phyloP scores from a whole-genome alignment of 2,888 invertebrate species.

The Cybosia mesomella region DNA sequence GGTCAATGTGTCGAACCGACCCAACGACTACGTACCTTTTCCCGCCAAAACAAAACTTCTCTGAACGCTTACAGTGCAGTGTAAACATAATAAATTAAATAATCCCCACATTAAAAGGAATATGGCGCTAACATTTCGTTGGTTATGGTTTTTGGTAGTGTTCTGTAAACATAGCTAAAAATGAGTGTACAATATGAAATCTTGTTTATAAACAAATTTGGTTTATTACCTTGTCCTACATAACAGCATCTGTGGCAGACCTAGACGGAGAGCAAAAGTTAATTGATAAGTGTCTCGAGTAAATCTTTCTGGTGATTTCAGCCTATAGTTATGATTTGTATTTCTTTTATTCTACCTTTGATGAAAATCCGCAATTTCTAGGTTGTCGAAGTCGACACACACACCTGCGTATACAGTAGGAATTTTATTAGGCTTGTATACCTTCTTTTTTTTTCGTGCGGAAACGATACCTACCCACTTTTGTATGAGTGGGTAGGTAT shows the following conservation, averaged over 20 bases:
- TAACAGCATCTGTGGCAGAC: background rate
- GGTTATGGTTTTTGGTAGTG: background rate
- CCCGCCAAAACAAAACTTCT: conserved; percentile 43
- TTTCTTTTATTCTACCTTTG: too few species aligned
- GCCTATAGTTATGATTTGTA: too few species aligned
- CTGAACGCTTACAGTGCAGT: conserved; percentile 18
- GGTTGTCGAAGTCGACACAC: too few species aligned
- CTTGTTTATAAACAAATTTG: background rate
- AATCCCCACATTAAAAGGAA: background rate
- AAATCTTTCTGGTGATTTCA: background rate
- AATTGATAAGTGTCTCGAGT: background rate
- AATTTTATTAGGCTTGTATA: too few species aligned
- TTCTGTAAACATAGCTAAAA: background rate
- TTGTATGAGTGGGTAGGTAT: too few species aligned
- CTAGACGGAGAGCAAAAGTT: background rate
- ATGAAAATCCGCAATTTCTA: too few species aligned
- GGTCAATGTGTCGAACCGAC: conserved; percentile 38
- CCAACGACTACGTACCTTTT: conserved; percentile 26
- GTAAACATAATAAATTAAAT: conserved; percentile 19
- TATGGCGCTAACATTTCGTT: background rate
- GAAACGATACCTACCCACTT: too few species aligned
- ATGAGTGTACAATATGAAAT: background rate
- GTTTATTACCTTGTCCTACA: background rate
- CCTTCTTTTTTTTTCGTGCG: too few species aligned
- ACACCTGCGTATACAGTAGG: too few species aligned